Evolutionary conservation across 2,888 invertebrate genomes (phyloP).

Genomic region (Caenorhabditis sp.): DNA sequence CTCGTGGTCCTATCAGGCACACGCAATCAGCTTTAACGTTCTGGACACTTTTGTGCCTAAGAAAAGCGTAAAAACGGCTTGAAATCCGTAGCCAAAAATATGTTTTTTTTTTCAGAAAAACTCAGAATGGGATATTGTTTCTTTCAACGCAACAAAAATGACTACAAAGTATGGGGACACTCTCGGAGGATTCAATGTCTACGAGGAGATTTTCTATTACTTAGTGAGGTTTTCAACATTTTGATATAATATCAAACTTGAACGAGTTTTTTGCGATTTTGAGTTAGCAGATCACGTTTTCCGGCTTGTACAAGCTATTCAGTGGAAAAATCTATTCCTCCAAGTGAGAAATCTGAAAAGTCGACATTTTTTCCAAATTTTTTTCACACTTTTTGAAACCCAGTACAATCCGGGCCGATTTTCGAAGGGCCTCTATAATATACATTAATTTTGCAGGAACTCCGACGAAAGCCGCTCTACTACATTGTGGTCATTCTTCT

Average conservation of each 20-base stretch:
- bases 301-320: no score
- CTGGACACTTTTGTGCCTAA: constrained; percentile 60
- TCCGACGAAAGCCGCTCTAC: constrained; percentile 68
- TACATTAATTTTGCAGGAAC: constrained; percentile 53
- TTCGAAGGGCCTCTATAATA: no score
- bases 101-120: constrained; percentile 58
- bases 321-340: no score
- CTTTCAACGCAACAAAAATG: constrained; percentile 66
- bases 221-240: constrained; percentile 41
- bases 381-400: no score
- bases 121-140: constrained; percentile 70
- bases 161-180: constrained; percentile 66
- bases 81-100: neutral
- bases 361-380: no score
- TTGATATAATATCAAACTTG: neutral
- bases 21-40: constrained; percentile 62
- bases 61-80: constrained; percentile 39
- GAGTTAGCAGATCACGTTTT: no score
- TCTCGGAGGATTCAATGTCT: constrained; percentile 63
- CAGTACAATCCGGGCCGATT: no score
- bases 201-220: constrained; percentile 70
- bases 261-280: no score
- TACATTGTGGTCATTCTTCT: constrained; percentile 70
- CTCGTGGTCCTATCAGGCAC: constrained; percentile 69
- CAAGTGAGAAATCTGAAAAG: no score